phyloP scores from a whole-genome alignment of 2,797 vertebrate genomes.

The Muraenolepis orangiensis region DNA sequence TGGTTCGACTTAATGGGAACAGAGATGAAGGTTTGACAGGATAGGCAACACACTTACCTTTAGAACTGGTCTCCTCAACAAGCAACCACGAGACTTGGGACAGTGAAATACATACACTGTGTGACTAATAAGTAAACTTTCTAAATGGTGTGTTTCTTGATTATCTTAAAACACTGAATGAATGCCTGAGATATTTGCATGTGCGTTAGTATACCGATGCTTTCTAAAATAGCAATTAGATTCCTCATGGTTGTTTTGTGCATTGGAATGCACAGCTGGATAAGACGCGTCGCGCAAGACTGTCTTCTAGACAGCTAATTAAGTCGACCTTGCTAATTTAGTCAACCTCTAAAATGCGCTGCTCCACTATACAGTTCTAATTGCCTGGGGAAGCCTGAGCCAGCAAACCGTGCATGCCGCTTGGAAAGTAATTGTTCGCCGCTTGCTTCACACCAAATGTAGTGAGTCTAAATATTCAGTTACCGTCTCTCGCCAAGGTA shows the following conservation, averaged over 20 bases:
- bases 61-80: background rate
- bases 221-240: background rate
- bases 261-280: background rate
- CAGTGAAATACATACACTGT: background rate
- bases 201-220: background rate
- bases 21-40: background rate
- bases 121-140: background rate
- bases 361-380: background rate
- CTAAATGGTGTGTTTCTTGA: background rate
- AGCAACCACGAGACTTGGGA: background rate
- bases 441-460: background rate
- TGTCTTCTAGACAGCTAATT: too few relatives aligned
- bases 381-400: background rate
- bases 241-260: background rate
- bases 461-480: background rate
- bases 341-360: background rate
- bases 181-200: background rate
- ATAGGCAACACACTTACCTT: constrained; percentile 4
- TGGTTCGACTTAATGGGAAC: background rate
- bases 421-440: background rate
- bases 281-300: too few relatives aligned
- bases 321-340: too few relatives aligned
- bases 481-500: background rate
- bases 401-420: background rate
- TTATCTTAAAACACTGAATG: background rate